Conservation (phyloP, 1,140 invertebrate species). For the Leptopilina boulardi region DNA sequence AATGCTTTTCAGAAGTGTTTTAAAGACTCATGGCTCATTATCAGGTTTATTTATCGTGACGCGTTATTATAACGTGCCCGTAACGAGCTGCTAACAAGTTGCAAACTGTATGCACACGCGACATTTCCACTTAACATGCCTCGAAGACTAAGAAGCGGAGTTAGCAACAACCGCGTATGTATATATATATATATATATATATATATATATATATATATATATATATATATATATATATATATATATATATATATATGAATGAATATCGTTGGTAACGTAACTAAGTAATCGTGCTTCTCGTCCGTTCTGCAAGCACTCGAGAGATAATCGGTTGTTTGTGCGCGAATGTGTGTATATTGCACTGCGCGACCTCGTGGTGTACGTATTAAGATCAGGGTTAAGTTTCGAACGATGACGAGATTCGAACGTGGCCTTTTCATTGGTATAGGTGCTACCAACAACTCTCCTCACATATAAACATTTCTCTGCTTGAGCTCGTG, state of each 20-base stretch:
- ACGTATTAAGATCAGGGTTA: slow-evolving; percentile 52
- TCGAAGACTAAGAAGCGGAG: not conserved
- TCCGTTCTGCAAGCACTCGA: not conserved
- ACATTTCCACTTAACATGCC: slow-evolving; percentile 3
- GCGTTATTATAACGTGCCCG: slow-evolving; percentile 10
- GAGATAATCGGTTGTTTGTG: slow-evolving; percentile 13
- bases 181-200: too few species aligned
- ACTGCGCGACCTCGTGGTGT: slow-evolving; percentile 46
- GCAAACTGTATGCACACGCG: slow-evolving; percentile 19
- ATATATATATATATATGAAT: not conserved
- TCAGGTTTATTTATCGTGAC: slow-evolving; percentile 11
- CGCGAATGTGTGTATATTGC: not conserved
- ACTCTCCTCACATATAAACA: not conserved
- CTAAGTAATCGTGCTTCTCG: slow-evolving; percentile 24
- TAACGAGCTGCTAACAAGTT: slow-evolving; percentile 25
- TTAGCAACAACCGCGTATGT: slow-evolving; percentile 11
- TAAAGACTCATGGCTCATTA: not conserved
- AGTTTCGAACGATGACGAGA: slow-evolving; percentile 43
- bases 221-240: too few species aligned
- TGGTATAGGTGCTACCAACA: not conserved
- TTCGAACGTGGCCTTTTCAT: slow-evolving; percentile 35
- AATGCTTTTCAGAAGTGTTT: not conserved
- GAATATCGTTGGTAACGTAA: slow-evolving; percentile 24
- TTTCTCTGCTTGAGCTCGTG: not conserved
- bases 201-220: not conserved